phyloP scores from a whole-genome alignment of 1,140 invertebrate species.

The Melitaea cinxia region DNA sequence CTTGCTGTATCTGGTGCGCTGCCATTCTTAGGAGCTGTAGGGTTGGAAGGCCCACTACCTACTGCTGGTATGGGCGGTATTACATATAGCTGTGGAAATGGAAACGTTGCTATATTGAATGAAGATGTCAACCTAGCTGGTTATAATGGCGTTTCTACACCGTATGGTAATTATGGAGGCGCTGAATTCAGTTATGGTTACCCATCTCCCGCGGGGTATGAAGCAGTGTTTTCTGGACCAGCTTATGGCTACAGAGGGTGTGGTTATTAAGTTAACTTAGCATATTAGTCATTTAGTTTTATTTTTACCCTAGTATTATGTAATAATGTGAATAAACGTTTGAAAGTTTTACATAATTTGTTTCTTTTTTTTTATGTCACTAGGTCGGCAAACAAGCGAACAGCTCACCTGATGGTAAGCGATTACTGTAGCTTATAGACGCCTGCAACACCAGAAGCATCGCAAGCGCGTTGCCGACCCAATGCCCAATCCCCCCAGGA shows the following conservation, averaged over 20 bases:
- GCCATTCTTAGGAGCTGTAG: constrained; percentile 28
- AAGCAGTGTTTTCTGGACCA: constrained; percentile 9
- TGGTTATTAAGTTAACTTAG: background rate
- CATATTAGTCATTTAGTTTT: too few species aligned
- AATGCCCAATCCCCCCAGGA: too few species aligned
- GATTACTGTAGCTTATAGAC: too few species aligned
- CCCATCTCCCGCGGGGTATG: background rate
- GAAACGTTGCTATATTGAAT: constrained; percentile 25
- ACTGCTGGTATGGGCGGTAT: constrained; percentile 17
- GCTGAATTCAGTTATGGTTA: constrained; percentile 44
- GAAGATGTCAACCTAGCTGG: constrained; percentile 13
- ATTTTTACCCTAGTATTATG: too few species aligned
- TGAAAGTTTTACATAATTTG: too few species aligned
- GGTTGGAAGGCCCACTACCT: constrained; percentile 19
- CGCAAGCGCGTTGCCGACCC: too few species aligned
- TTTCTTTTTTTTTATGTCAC: too few species aligned
- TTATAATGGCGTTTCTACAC: background rate
- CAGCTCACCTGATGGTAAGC: too few species aligned
- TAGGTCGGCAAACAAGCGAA: too few species aligned
- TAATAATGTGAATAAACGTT: too few species aligned
- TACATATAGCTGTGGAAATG: constrained; percentile 22
- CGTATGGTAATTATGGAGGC: constrained; percentile 40
- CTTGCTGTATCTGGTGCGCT: constrained; percentile 22
- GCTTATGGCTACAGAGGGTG: constrained; percentile 18
- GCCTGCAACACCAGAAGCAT: too few species aligned